Base-by-base conservation (phyloP, 2,797 vertebrate species). In the Myripristis murdjan region DNA sequence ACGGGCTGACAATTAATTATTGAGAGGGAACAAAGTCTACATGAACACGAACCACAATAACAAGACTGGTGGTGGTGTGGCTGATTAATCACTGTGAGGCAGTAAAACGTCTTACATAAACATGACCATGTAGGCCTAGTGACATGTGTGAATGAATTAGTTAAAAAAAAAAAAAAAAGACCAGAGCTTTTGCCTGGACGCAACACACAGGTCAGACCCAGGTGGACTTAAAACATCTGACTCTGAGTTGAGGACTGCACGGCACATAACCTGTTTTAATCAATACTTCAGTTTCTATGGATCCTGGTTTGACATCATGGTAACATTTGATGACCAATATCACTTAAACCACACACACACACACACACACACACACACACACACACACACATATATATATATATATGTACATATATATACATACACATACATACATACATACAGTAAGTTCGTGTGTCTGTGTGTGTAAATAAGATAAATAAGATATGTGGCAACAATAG, bases 1-100 rank as follows among this genome's bases (percentile, higher is more conserved):
- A 83, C 6, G 60, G 41, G 48, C 39, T 39, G 41, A 53, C 31
- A 79, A 59, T 71, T 58, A 75, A 59, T 71, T 58, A 75, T 24
- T 15, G 22, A 75, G 35, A 63, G n/a, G 15, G 60, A 31, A 55
- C 63, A 77, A 75, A 60, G 73, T 68, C 63, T 75, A 20, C 49
- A 37, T 76, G 10, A 72, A 15, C 46, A 48, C 64, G 6, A 60
- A 0, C 44, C 31, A 66, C 41, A 70, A 55, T 66, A 67, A 72
- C 18, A 73, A 71, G 23, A 52, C 31, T 31, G 4, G 1, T 2
- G 4, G 1, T 2, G 33, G 15, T 58, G 1, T 28, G 5, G 1
- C 26, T 60, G 12, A 84, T 68, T 18, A 64, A 66, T 72, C 47
- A 53, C n/a, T 46, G 1, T n/a, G 20, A n/a, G 43, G 67, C 62